These are phyloP conservation scores for Trachelipus rathkii DNA, from an alignment of 1,140 invertebrate genomes.

Conservation along the genomic window DNA sequence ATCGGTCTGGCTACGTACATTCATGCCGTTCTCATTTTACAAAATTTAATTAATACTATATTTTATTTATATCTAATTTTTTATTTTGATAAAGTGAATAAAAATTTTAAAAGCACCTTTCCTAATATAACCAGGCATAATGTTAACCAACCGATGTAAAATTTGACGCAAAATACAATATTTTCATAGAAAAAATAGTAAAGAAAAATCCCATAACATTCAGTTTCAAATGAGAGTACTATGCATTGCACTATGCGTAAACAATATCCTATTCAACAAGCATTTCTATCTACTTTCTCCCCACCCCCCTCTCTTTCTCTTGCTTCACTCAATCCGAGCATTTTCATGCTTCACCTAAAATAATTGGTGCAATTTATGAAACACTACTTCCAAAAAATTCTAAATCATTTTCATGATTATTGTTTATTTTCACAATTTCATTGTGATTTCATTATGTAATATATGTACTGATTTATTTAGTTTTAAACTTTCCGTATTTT, in stretches of 20 bases:
- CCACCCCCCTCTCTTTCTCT: background rate
- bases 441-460: background rate
- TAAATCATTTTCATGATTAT: too few relatives aligned
- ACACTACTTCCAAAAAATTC: background rate
- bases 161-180: conserved; percentile 4
- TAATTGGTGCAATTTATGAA: background rate
- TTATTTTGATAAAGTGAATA: background rate
- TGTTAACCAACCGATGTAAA: conserved; percentile 3
- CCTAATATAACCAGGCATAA: background rate
- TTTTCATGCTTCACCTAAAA: background rate
- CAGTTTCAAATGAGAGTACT: background rate
- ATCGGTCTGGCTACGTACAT: conserved; percentile 15
- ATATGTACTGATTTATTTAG: background rate
- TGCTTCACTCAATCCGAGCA: background rate
- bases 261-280: background rate
- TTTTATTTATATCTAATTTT: background rate
- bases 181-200: background rate
- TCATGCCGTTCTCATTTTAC: conserved; percentile 18
- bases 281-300: background rate
- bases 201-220: conserved; percentile 5
- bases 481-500: background rate
- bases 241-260: conserved; percentile 1
- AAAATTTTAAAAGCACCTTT: background rate
- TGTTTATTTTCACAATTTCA: background rate
- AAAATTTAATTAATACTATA: background rate